Evolutionary conservation across 2,113 vertebrate genomes (phyloP).

Genomic region (Ivindomyrus marchei): DNA sequence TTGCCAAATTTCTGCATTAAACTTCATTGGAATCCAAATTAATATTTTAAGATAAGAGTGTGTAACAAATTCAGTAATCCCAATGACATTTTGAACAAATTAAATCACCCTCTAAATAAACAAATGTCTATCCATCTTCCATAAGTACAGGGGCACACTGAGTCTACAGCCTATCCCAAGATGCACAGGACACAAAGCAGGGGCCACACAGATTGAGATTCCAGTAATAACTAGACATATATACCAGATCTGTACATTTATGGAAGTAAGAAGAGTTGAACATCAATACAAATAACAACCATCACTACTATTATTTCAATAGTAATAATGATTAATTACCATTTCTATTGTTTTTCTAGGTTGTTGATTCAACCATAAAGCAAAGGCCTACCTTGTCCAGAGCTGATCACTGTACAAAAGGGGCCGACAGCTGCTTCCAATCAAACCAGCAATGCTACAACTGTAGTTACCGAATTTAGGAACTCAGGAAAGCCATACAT

Average conservation of each 20-base stretch:
- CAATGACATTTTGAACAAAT: not conserved
- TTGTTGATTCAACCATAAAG: slow-evolving; percentile 33
- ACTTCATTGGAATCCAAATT: not conserved
- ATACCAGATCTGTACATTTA: not conserved
- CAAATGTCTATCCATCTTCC: not conserved
- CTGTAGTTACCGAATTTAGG: slow-evolving; percentile 22
- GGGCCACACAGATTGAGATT: not conserved
- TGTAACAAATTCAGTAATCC: not conserved
- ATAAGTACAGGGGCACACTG: not conserved
- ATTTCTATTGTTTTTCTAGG: not conserved
- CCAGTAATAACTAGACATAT: not conserved
- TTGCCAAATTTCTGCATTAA: not conserved
- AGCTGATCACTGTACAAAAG: slow-evolving; percentile 46
- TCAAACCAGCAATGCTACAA: slow-evolving; percentile 50
- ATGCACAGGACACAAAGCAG: not conserved
- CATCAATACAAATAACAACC: not conserved
- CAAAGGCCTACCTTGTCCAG: slow-evolving; percentile 36
- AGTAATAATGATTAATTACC: not conserved
- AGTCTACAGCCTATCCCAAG: not conserved
- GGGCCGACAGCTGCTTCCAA: slow-evolving; percentile 59
- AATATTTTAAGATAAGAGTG: not conserved
- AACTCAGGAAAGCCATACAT: not conserved
- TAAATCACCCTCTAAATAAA: not conserved
- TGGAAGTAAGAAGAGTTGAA: not conserved
- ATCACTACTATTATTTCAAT: not conserved